Percentiles rank a stretch among this genome's conserved stretches.
These are phyloP conservation scores for Lasioglossum marginatum DNA, from an alignment of 2,888 invertebrate genomes.

Conservation along the genomic window DNA sequence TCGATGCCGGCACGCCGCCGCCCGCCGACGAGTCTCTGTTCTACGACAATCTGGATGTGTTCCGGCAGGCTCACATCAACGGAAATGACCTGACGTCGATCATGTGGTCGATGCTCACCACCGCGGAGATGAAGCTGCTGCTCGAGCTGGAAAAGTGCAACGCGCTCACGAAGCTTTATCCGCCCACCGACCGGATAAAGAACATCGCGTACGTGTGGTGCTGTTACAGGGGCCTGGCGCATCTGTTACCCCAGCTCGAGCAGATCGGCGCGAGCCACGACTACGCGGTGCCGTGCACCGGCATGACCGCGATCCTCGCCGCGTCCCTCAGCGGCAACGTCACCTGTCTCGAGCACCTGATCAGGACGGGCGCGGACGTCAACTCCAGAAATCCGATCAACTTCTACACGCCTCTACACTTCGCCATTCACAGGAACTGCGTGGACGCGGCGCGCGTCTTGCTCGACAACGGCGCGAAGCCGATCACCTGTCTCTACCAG, in stretches of 20 bases:
- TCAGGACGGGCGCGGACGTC: conserved; percentile 89
- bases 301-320: conserved; percentile 91
- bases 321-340: conserved; percentile 91
- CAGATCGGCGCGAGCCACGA: conserved; percentile 89
- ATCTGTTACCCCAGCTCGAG: conserved; percentile 88
- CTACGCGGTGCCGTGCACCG: conserved; percentile 90
- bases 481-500: conserved; percentile 78
- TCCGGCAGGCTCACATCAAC: conserved; percentile 70
- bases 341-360: conserved; percentile 89
- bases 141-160: conserved; percentile 77
- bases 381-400: conserved; percentile 84
- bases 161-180: conserved; percentile 44
- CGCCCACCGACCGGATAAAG: conserved; percentile 66
- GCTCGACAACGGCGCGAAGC: conserved; percentile 82
- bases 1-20: conserved; percentile 81
- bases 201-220: conserved; percentile 93
- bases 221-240: conserved; percentile 90
- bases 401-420: conserved; percentile 85
- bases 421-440: conserved; percentile 85
- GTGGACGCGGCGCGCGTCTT: conserved; percentile 83
- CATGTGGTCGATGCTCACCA: conserved; percentile 79
- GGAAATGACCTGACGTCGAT: conserved; percentile 76
- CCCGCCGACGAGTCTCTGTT: conserved; percentile 82
- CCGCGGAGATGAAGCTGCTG: conserved; percentile 78
- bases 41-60: conserved; percentile 80